Base-by-base conservation (phyloP, 53 echinoderm and acorn worm species). In the Paracentrotus lividus region DNA sequence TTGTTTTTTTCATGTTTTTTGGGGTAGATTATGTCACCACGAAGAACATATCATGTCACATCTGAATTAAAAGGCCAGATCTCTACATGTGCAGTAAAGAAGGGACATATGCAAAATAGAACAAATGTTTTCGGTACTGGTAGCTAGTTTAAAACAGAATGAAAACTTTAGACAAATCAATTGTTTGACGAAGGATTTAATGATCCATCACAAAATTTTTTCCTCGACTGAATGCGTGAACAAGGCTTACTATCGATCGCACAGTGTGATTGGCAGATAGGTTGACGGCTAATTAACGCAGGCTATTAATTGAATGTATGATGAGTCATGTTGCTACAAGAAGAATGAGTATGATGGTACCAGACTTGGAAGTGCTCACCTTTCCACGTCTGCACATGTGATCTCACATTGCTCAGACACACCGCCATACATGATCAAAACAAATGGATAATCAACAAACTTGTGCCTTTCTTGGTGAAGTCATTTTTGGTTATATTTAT, bases 211-310 rank as follows among this genome's bases (percentile, higher is more conserved):
- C 42, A 20, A 36, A 44, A 47, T 47, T 24, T 47, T 49, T 47
- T 81, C 47, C 81, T 44, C 24, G 45, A 81, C 26, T 45, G 47
- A 81, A 81, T 45, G 81, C 9, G n/a, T 34, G 15, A 81, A 47
- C 45, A 47, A 81, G 81, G 81, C 47, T 26, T n/a, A 40, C 6
- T 81, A 81, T 81, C 47, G 81, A 81, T 81, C 81, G 81, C 44
- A 43, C 24, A n/a, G 2, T 47, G 81, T 81, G 81, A 81, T 81
- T 81, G 81, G 81, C 81, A 81, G 81, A 81, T 45, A 47, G 81
- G 47, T 24, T 81, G 81, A 81, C 10, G 81, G 47, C 81, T 81
- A 81, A 81, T 81, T 81, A 81, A 81, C 81, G 47, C 81, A 3
- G 44, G 44, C 23, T 81, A 47, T 27, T 81, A 81, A 81, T 81